These are phyloP conservation scores for Cephus pygmeus DNA, from an alignment of 2,888 invertebrate genomes.

Conservation along the genomic window DNA sequence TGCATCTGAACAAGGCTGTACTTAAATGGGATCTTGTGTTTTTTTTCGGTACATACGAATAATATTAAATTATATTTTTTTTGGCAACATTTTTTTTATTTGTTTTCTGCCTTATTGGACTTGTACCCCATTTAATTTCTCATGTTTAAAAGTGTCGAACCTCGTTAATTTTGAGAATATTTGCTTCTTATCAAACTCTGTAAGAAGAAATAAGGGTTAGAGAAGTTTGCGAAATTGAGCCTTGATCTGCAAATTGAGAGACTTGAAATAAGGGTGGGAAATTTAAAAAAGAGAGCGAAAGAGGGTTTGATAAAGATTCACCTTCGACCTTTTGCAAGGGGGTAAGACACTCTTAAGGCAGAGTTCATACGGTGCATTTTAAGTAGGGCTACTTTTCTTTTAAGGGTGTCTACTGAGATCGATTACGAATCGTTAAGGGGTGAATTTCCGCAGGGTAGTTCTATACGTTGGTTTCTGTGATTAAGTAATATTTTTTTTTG, in stretches of 20 bases:
- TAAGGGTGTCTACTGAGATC: not conserved
- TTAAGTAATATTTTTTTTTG: not conserved
- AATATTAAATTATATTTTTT: not conserved
- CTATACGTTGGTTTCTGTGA: not conserved
- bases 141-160: not conserved
- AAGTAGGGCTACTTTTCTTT: not conserved
- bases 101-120: not conserved
- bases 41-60: not conserved
- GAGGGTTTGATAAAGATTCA: not conserved
- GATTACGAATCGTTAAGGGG: not conserved
- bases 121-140: not conserved
- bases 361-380: too few species aligned
- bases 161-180: not conserved
- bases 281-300: not conserved
- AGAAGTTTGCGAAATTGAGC: not conserved
- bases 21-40: not conserved
- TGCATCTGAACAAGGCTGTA: not conserved
- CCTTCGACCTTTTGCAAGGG: not conserved
- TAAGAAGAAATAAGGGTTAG: not conserved
- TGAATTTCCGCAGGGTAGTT: too few species aligned
- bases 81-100: not conserved
- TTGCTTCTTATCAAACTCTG: not conserved
- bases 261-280: not conserved
- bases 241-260: conserved; percentile 6
- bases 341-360: not conserved